Conservation (phyloP, 2,113 vertebrate genomes). For the Rhea americana region DNA sequence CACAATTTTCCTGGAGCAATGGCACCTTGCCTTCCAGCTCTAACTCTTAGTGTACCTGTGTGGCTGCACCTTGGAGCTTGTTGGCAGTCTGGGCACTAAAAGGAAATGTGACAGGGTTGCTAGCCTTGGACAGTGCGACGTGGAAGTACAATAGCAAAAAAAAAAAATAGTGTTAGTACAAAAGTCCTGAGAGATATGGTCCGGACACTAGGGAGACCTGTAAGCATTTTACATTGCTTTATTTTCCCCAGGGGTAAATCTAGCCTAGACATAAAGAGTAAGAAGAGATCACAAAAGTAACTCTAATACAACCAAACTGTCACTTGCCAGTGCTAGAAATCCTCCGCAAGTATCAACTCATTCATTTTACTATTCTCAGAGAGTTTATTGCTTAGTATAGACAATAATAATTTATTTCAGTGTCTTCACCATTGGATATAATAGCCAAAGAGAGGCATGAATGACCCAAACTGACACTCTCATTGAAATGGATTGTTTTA, state of each 20-base stretch:
- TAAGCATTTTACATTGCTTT: neutral
- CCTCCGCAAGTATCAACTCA: neutral
- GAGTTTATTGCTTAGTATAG: neutral
- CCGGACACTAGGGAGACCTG: neutral
- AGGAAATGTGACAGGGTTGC: neutral
- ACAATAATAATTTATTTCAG: slow-evolving; percentile 48
- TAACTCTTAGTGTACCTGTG: neutral
- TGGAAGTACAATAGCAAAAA: neutral
- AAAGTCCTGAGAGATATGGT: neutral
- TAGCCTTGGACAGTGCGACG: neutral
- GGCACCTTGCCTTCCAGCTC: neutral
- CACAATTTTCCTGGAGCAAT: neutral
- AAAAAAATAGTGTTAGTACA: neutral
- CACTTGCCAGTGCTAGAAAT: neutral
- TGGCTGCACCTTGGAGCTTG: neutral
- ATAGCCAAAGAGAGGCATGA: slow-evolving; percentile 44
- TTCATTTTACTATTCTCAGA: neutral
- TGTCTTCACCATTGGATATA: slow-evolving; percentile 21
- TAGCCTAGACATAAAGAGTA: neutral
- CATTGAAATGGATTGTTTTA: slow-evolving; percentile 41
- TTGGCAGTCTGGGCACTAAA: neutral
- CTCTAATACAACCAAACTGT: neutral
- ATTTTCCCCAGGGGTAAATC: neutral
- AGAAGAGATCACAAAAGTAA: neutral
- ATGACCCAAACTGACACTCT: slow-evolving; percentile 41